A percentile compares a stretch with the other conserved stretches of the same genome.
Conservation (phyloP, 1,140 invertebrate genomes). For the Aplysia californica region DNA sequence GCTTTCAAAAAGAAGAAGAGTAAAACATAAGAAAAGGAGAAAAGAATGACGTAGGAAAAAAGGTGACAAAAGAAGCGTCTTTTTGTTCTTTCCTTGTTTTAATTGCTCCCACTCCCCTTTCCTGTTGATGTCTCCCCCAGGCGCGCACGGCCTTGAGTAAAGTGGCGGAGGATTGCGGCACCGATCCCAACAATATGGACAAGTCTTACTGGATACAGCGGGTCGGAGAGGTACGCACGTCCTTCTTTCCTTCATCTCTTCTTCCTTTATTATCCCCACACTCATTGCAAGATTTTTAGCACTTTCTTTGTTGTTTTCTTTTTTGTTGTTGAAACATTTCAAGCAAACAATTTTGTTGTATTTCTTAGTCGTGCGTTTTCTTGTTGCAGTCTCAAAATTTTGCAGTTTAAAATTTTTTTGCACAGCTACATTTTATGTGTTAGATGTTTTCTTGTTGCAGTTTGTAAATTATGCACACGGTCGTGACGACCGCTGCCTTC, state of each 20-base stretch:
- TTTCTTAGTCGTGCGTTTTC: not conserved
- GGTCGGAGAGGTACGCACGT: slow-evolving; percentile 59
- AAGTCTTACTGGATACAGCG: slow-evolving; percentile 66
- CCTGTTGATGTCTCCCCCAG: not conserved
- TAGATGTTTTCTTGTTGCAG: no score
- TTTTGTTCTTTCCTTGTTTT: not conserved
- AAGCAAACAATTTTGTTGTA: no score
- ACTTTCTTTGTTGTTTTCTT: not conserved
- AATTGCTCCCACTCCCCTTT: not conserved
- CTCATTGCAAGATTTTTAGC: not conserved
- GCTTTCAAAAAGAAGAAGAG: not conserved
- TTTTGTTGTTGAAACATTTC: not conserved
- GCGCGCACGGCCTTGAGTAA: slow-evolving; percentile 41
- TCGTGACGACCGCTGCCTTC: no score
- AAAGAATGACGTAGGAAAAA: no score
- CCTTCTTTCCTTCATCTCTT: not conserved
- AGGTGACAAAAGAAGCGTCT: no score
- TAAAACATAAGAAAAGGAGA: not conserved
- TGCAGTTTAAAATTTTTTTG: not conserved
- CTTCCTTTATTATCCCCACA: no score
- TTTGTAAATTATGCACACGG: no score
- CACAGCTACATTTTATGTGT: no score
- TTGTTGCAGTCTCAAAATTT: not conserved
- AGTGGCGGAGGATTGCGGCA: slow-evolving; percentile 53
- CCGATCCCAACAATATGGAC: slow-evolving; percentile 58